These are phyloP conservation scores for Iselma pallidipennis DNA, from an alignment of 2,888 invertebrate species.

Conservation along the genomic window DNA sequence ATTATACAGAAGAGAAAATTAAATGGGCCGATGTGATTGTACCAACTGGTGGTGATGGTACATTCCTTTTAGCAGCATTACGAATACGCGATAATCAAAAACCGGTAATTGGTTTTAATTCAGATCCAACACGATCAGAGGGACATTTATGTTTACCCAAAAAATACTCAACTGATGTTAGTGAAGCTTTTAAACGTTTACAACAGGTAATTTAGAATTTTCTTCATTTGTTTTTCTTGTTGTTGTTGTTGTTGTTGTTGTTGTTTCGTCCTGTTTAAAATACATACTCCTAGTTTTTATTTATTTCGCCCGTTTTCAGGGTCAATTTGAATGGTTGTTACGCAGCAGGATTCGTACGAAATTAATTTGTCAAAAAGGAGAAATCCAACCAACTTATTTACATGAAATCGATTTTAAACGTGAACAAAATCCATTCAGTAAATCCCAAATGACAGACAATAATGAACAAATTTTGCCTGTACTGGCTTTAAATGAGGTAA, in stretches of 20 bases:
- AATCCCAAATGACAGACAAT: slow-evolving; percentile 31
- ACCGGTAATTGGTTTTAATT: slow-evolving; percentile 97
- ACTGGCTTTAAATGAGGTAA: slow-evolving; percentile 93
- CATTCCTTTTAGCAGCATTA: slow-evolving; percentile 92
- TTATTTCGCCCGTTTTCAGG: slow-evolving; percentile 57
- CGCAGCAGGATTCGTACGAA: slow-evolving; percentile 89
- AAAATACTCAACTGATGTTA: slow-evolving; percentile 79
- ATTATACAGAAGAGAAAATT: slow-evolving; percentile 69
- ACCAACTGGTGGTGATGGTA: slow-evolving; percentile 95
- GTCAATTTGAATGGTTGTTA: slow-evolving; percentile 83
- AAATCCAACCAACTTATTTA: slow-evolving; percentile 56
- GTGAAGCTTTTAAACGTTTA: slow-evolving; percentile 76
- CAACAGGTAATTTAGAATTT: slow-evolving; percentile 66
- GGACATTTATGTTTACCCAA: slow-evolving; percentile 90
- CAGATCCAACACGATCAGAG: slow-evolving; percentile 90
- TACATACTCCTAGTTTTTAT: too few species aligned
- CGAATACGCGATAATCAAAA: slow-evolving; percentile 75
- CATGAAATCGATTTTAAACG: slow-evolving; percentile 49
- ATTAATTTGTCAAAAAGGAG: slow-evolving; percentile 66
- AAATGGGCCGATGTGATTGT: slow-evolving; percentile 90
- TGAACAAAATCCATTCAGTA: slow-evolving; percentile 25
- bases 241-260: too few species aligned
- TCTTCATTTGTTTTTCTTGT: not conserved
- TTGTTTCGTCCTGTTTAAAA: too few species aligned
- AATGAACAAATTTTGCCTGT: slow-evolving; percentile 73